Base-by-base conservation (phyloP, 2,888 invertebrate genomes). In the Dryobota labecula region DNA sequence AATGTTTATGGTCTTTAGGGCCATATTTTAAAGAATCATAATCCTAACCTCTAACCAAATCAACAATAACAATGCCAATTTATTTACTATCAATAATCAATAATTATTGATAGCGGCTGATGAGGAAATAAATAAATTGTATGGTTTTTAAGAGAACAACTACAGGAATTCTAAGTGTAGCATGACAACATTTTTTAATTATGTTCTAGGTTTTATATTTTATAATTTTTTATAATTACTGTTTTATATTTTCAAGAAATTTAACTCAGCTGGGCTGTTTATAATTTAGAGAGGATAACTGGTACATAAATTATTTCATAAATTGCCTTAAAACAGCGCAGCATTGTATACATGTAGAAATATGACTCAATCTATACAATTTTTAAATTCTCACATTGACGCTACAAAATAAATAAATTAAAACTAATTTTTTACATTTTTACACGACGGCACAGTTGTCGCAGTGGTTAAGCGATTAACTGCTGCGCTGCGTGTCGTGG, bases 11-110 rank as follows among this genome's bases (percentile, higher is more conserved):
- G 15, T 20, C 4, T 27, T 73, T 6, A 47, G 8, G 0, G 2
- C 38, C 47, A 18, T 70, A 27, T 24, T 51, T 5, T n/a, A 18
- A 5, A n/a, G 11, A 45, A 56, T n/a, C 2, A 8, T 5, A 41
- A 58, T 41, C 30, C 9, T 71, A 53, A 71, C 45, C 51, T 78
- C 2, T 45, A 63, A 11, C 18, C 18, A 27, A 13, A 18, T 38
- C 73, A 51, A 73, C 78, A 58, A 72, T 72, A 78, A 60, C 73
- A 72, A 27, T 41, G 45, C 1, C 15, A 53, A 43, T 43, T 38
- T 60, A 54, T 78, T 58, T 51, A 51, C 45, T 33, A 47, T 71
- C 9, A 41, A 11, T 41, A 15, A 47, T 71, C 9, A 41, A 11
- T 41, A 15, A 8, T 36, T 0, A 53, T 58, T 53, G 38, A 57